Conservation (phyloP, 2,113 vertebrate genomes). For the Dasyprocta punctata region DNA sequence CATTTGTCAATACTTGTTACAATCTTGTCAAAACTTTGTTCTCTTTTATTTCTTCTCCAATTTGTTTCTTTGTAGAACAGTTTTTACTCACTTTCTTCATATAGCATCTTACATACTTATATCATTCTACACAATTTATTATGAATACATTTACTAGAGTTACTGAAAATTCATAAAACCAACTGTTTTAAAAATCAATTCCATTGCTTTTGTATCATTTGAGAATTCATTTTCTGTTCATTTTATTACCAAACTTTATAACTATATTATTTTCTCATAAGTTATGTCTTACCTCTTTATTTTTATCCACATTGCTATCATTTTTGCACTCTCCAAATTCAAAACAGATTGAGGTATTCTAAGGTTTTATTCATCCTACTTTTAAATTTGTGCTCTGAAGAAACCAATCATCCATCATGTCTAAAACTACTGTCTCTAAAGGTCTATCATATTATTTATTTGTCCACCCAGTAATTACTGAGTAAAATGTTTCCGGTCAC, state of each 20-base stretch:
- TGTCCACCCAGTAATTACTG: neutral
- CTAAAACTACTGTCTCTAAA: neutral
- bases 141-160: neutral
- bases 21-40: no score
- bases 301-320: neutral
- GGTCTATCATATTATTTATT: no score
- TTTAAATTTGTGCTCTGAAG: neutral
- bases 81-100: no score
- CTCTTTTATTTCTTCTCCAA: no score
- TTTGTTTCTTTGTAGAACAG: no score
- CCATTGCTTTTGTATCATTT: neutral
- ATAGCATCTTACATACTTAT: no score
- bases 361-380: neutral
- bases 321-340: neutral
- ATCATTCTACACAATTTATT: no score
- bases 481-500: neutral
- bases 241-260: neutral
- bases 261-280: neutral
- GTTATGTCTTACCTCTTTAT: neutral
- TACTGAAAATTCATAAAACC: neutral
- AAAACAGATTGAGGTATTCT: neutral
- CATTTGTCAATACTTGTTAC: no score
- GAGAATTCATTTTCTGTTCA: neutral
- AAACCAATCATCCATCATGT: neutral
- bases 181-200: neutral